Evolutionary conservation across 2,113 vertebrate species (phyloP).

Genomic region (Ceratotherium simum): DNA sequence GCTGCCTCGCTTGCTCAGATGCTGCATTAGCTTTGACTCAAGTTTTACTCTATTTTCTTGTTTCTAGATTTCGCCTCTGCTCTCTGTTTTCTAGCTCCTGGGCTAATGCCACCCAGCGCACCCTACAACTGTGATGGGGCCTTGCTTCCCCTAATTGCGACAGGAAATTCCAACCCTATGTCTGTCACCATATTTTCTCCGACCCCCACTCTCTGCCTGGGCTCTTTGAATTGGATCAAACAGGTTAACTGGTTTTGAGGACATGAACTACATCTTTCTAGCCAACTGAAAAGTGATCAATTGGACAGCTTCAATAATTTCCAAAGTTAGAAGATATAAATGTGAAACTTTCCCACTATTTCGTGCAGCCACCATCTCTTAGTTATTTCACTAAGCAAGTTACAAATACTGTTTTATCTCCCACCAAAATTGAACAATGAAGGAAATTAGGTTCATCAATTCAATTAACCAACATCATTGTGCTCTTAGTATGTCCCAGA

Average conservation of each 20-base stretch:
- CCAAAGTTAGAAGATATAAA: not conserved
- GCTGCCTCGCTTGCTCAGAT: not conserved
- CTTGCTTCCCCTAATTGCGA: not conserved
- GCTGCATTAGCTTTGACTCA: not conserved
- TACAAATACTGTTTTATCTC: constrained; percentile 3
- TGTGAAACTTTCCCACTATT: not conserved
- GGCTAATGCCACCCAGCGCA: not conserved
- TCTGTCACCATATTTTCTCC: not conserved
- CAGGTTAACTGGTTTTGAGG: not conserved
- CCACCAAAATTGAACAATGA: not conserved
- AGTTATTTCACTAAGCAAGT: constrained; percentile 29
- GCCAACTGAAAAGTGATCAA: not conserved
- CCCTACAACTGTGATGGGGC: too few relatives aligned
- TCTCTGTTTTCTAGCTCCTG: not conserved
- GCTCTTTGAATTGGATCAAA: not conserved
- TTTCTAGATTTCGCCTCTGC: not conserved
- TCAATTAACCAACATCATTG: constrained; percentile 20
- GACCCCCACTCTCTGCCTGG: not conserved
- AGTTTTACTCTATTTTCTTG: not conserved
- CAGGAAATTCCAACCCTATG: not conserved
- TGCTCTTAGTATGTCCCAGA: not conserved
- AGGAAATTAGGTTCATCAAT: constrained; percentile 29
- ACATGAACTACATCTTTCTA: not conserved
- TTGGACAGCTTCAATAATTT: not conserved
- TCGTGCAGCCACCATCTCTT: not conserved